These are phyloP conservation scores for Lerema accius DNA, from an alignment of 1,140 invertebrate genomes.

Conservation along the genomic window DNA sequence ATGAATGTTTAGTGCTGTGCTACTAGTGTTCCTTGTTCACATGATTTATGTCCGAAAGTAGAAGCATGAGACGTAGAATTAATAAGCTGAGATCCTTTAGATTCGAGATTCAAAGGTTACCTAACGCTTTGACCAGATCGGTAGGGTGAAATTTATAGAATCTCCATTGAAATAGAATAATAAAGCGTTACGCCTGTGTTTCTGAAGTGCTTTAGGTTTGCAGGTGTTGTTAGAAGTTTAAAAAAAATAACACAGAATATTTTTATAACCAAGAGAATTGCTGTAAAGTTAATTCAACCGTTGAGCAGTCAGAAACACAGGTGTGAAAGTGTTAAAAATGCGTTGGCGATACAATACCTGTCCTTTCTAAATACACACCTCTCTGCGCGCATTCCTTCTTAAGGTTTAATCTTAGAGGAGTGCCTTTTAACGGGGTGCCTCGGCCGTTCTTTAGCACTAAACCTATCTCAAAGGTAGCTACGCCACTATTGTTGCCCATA, in stretches of 20 bases:
- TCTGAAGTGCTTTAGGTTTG: constrained; percentile 30
- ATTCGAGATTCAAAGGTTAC: constrained; percentile 22
- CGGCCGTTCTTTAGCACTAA: constrained; percentile 92
- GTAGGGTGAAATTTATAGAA: constrained; percentile 35
- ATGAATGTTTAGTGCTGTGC: constrained; percentile 52
- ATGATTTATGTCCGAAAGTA: constrained; percentile 35
- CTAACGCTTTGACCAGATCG: constrained; percentile 16
- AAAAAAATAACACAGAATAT: no score
- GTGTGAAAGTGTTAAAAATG: constrained; percentile 82
- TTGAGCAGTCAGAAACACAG: constrained; percentile 55
- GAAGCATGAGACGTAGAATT: constrained; percentile 56
- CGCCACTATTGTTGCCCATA: constrained; percentile 93
- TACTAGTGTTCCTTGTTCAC: constrained; percentile 26
- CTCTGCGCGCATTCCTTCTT: constrained; percentile 97
- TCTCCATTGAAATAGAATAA: constrained; percentile 37
- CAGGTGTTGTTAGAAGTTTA: neutral
- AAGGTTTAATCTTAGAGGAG: constrained; percentile 93
- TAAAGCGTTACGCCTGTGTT: constrained; percentile 61
- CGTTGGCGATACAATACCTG: constrained; percentile 84
- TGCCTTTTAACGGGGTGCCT: constrained; percentile 91
- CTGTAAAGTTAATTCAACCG: no score
- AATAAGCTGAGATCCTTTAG: constrained; percentile 58
- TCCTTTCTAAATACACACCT: constrained; percentile 89
- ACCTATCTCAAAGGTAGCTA: constrained; percentile 94
- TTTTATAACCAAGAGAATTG: neutral